Evolutionary conservation across 2,113 vertebrate genomes (phyloP).

Genomic region (Hippocampus zosterae): DNA sequence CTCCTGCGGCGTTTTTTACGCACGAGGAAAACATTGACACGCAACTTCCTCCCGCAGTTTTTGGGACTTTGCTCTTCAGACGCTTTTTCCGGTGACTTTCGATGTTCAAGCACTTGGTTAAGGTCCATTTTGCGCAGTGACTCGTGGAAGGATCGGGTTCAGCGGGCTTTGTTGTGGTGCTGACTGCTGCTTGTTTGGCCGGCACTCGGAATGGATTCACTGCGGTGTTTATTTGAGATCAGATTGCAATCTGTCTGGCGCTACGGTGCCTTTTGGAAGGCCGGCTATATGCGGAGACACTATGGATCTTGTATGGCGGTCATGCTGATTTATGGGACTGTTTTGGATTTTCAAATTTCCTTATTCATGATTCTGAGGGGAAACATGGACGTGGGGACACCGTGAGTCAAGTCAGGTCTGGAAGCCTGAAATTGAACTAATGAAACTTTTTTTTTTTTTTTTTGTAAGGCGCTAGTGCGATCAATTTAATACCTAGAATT

Average conservation of each 20-base stretch:
- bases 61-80: conserved; percentile 32
- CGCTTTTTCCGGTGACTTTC: conserved; percentile 47
- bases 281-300: background rate
- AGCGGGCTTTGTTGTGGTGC: conserved; percentile 42
- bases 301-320: background rate
- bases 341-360: conserved; percentile 3
- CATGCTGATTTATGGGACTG: background rate
- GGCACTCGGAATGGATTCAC: conserved; percentile 35
- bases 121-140: conserved; percentile 27
- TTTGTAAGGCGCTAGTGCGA: too few species aligned
- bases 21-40: conserved; percentile 57
- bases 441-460: background rate
- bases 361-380: background rate
- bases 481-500: background rate
- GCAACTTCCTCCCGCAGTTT: conserved; percentile 62
- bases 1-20: conserved; percentile 50
- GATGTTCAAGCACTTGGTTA: conserved; percentile 44
- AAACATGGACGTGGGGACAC: background rate
- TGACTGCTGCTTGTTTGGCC: conserved; percentile 38
- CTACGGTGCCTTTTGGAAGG: conserved; percentile 3
- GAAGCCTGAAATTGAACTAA: background rate
- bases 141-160: conserved; percentile 22
- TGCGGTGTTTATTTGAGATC: conserved; percentile 50
- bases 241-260: conserved; percentile 19
- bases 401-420: background rate